These are phyloP conservation scores for Junonia oenone DNA, from an alignment of 2,888 invertebrate genomes.

Conservation along the genomic window DNA sequence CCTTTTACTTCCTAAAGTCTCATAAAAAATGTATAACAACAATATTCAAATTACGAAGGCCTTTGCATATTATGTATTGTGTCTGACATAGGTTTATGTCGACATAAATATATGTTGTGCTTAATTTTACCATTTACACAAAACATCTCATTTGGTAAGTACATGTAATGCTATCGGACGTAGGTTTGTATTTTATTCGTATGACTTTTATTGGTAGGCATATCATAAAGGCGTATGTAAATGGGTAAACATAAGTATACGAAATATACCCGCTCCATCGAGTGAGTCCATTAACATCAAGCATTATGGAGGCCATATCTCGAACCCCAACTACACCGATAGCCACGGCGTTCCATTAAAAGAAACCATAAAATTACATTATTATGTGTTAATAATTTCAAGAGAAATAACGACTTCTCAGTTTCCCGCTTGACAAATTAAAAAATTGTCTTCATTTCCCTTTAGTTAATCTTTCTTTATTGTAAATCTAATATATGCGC, in stretches of 20 bases:
- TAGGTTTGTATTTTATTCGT: constrained; percentile 19
- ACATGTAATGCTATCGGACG: constrained; percentile 16
- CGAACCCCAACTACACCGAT: constrained; percentile 57
- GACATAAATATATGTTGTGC: neutral
- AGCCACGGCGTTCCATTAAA: constrained; percentile 72
- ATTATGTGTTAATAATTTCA: constrained; percentile 79
- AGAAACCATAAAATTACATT: constrained; percentile 75
- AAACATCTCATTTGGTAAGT: constrained; percentile 11
- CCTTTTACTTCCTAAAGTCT: no score
- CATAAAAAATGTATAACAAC: no score
- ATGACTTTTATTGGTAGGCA: constrained; percentile 23
- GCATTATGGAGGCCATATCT: constrained; percentile 66
- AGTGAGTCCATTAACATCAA: constrained; percentile 63
- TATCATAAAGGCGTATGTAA: constrained; percentile 24
- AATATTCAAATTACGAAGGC: neutral
- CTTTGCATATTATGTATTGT: neutral
- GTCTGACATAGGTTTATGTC: neutral
- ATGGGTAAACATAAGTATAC: constrained; percentile 19
- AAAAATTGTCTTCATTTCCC: constrained; percentile 49
- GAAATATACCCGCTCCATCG: constrained; percentile 34
- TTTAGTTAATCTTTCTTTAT: constrained; percentile 44
- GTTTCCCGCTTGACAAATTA: constrained; percentile 53
- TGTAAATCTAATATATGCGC: constrained; percentile 13
- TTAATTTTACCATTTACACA: constrained; percentile 13
- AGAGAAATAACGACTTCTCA: constrained; percentile 56